These are phyloP conservation scores for Sinohyriopsis cumingii DNA, from an alignment of 2,888 invertebrate genomes.

Conservation along the genomic window DNA sequence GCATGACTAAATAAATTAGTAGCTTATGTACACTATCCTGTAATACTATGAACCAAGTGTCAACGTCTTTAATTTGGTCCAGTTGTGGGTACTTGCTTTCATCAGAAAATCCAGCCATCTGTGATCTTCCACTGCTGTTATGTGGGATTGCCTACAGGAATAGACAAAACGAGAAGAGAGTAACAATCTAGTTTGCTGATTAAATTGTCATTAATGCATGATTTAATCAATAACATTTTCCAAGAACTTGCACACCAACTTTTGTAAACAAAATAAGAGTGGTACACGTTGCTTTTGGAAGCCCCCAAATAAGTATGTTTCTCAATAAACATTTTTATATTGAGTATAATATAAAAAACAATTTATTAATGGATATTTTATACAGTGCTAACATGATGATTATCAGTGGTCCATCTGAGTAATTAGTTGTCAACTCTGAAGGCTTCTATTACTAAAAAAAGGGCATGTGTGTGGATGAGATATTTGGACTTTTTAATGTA, in stretches of 20 bases:
- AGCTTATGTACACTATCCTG: too few species aligned
- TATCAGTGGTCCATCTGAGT: too few species aligned
- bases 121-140: slow-evolving; percentile 50
- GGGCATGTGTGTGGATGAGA: too few species aligned
- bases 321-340: too few species aligned
- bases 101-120: slow-evolving; percentile 62
- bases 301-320: neutral
- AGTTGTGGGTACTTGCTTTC: slow-evolving; percentile 60
- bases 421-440: too few species aligned
- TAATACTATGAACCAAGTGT: neutral
- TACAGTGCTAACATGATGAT: too few species aligned
- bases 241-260: slow-evolving; percentile 2
- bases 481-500: too few species aligned
- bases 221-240: neutral
- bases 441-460: too few species aligned
- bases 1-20: too few species aligned
- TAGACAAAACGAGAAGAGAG: slow-evolving; percentile 1
- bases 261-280: neutral
- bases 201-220: neutral
- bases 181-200: neutral
- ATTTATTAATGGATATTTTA: too few species aligned
- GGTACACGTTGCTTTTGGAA: neutral
- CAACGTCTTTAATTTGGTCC: slow-evolving; percentile 25
- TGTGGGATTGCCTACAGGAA: slow-evolving; percentile 50
- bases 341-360: too few species aligned